Evolutionary conservation across 1,140 invertebrate genomes (phyloP).

Genomic region (Listronotus bonariensis): DNA sequence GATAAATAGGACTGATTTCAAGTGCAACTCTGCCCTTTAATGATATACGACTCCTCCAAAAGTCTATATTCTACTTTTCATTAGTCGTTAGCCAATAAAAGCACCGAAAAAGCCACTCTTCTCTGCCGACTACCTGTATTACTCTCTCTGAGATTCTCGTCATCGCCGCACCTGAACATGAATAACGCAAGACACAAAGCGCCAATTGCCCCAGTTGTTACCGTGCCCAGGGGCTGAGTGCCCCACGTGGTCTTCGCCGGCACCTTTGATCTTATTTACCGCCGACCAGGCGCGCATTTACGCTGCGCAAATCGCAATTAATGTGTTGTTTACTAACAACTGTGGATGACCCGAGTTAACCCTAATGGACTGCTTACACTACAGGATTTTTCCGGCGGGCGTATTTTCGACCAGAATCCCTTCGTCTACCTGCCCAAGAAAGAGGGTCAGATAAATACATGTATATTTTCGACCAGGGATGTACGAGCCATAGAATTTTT

Average conservation of each 20-base stretch:
- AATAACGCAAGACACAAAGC: slow-evolving; percentile 38
- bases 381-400: too few species aligned
- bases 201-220: slow-evolving; percentile 46
- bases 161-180: slow-evolving; percentile 28
- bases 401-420: too few species aligned
- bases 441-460: too few species aligned
- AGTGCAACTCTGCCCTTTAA: too few species aligned
- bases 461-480: too few species aligned
- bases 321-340: slow-evolving; percentile 30
- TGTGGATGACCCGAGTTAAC: slow-evolving; percentile 13
- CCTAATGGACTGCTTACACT: neutral
- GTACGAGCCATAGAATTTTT: too few species aligned
- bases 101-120: slow-evolving; percentile 19
- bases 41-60: too few species aligned
- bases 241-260: slow-evolving; percentile 41
- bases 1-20: too few species aligned
- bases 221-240: slow-evolving; percentile 18
- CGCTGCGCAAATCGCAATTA: slow-evolving; percentile 23
- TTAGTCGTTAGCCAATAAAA: slow-evolving; percentile 3
- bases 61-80: too few species aligned
- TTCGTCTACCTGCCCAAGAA: too few species aligned
- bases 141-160: slow-evolving; percentile 18
- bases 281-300: slow-evolving; percentile 7
- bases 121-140: slow-evolving; percentile 24
- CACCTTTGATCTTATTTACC: slow-evolving; percentile 20